Evolutionary conservation across 1,140 invertebrate genomes (phyloP).

Genomic region (Pogonomyrmex californicus): DNA sequence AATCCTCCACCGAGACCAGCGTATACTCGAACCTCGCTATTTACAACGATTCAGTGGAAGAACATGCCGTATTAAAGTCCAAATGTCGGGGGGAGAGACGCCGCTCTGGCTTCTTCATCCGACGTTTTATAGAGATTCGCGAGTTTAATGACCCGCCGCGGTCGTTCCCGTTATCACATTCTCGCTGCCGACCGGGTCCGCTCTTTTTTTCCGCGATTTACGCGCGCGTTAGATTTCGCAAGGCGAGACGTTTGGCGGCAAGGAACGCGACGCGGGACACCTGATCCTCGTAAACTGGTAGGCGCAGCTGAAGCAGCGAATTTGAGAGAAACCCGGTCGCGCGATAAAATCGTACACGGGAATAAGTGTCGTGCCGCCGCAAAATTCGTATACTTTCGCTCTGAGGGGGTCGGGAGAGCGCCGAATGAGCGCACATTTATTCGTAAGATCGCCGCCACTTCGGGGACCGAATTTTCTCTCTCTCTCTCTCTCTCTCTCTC

Average conservation of each 20-base stretch:
- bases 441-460: background rate
- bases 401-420: background rate
- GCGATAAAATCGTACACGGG: slow-evolving; percentile 24
- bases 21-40: background rate
- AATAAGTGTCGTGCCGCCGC: background rate
- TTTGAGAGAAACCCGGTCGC: slow-evolving; percentile 37
- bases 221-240: background rate
- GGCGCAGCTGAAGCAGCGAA: slow-evolving; percentile 44
- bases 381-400: slow-evolving; percentile 18
- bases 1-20: background rate
- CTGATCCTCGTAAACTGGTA: slow-evolving; percentile 48
- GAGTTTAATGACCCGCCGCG: slow-evolving; percentile 6
- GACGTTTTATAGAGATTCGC: background rate
- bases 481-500: no score
- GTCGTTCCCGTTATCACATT: background rate
- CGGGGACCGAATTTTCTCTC: background rate
- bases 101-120: background rate
- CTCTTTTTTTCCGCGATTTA: slow-evolving; percentile 38
- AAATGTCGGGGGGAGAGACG: background rate
- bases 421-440: background rate
- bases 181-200: background rate
- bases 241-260: slow-evolving; percentile 16
- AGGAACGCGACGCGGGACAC: slow-evolving; percentile 39
- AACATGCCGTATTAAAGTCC: background rate
- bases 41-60: slow-evolving; percentile 11